These are phyloP conservation scores for Dione juno DNA, from an alignment of 2,888 invertebrate genomes.

Conservation along the genomic window DNA sequence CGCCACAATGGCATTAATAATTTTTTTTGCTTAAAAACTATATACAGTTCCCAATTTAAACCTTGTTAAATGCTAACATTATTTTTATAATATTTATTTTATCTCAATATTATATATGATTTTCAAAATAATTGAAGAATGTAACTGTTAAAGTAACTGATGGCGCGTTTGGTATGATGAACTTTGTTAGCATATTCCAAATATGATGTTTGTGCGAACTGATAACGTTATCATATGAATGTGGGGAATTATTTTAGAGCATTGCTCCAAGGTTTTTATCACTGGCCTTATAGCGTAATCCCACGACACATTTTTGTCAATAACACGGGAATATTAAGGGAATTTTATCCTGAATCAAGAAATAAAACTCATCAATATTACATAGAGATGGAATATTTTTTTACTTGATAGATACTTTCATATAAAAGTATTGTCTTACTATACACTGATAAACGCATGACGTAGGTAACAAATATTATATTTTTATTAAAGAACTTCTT, in stretches of 20 bases:
- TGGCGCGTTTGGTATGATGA: constrained; percentile 70
- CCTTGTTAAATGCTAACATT: neutral
- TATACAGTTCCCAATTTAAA: too few species aligned
- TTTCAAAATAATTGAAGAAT: neutral
- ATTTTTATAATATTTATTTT: neutral
- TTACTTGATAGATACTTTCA: too few species aligned
- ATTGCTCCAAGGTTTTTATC: constrained; percentile 74
- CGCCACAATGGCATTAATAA: too few species aligned
- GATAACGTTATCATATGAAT: constrained; percentile 65
- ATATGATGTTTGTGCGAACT: constrained; percentile 70
- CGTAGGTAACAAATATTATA: too few species aligned
- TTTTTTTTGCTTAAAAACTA: too few species aligned
- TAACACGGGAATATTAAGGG: constrained; percentile 25
- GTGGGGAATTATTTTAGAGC: constrained; percentile 75
- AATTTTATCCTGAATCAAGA: neutral
- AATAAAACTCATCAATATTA: neutral
- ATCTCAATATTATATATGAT: neutral
- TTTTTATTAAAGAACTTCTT: too few species aligned
- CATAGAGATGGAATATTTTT: neutral
- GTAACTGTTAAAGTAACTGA: constrained; percentile 53
- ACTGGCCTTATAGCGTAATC: constrained; percentile 48
- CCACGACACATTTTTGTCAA: constrained; percentile 44
- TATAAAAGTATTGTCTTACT: too few species aligned
- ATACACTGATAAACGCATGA: too few species aligned
- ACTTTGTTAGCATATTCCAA: constrained; percentile 77